These are phyloP conservation scores for Drosophila sturtevanti DNA, from an alignment of 1,140 invertebrate species.

Conservation along the genomic window DNA sequence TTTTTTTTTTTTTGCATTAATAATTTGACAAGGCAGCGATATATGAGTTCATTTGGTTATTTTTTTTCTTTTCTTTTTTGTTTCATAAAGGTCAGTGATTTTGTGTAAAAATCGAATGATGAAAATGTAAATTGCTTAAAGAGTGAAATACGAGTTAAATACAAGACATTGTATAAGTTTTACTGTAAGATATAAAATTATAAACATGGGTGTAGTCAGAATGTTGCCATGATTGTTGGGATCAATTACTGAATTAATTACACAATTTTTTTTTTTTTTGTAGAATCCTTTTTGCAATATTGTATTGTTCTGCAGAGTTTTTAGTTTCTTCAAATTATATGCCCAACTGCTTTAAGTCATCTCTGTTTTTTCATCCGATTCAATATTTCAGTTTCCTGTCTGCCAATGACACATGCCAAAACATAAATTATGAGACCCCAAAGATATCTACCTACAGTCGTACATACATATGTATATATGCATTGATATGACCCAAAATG, in stretches of 20 bases:
- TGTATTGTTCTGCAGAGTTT: neutral
- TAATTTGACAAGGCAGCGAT: slow-evolving; percentile 1
- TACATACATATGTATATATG: too few species aligned
- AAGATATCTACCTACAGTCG: slow-evolving; percentile 32
- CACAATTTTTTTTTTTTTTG: too few species aligned
- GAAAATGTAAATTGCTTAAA: slow-evolving; percentile 31
- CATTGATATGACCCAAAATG: slow-evolving; percentile 50
- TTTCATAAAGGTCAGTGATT: slow-evolving; percentile 35
- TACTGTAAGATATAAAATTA: neutral
- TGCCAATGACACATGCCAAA: slow-evolving; percentile 62
- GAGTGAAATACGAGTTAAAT: slow-evolving; percentile 21
- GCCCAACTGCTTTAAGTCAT: too few species aligned
- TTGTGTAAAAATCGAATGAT: slow-evolving; percentile 26
- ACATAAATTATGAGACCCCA: slow-evolving; percentile 63
- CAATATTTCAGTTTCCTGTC: slow-evolving; percentile 44
- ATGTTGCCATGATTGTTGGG: neutral
- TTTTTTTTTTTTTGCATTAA: slow-evolving; percentile 3
- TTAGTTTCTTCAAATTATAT: too few species aligned
- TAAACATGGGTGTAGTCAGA: neutral
- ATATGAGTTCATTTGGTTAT: neutral
- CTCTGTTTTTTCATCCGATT: neutral
- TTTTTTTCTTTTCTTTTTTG: neutral
- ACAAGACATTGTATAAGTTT: neutral
- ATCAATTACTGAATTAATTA: neutral
- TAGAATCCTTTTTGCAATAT: too few species aligned